phyloP scores from a whole-genome alignment of 92 coral and sea anemone genomes.

The Virgularia gustaviana region DNA sequence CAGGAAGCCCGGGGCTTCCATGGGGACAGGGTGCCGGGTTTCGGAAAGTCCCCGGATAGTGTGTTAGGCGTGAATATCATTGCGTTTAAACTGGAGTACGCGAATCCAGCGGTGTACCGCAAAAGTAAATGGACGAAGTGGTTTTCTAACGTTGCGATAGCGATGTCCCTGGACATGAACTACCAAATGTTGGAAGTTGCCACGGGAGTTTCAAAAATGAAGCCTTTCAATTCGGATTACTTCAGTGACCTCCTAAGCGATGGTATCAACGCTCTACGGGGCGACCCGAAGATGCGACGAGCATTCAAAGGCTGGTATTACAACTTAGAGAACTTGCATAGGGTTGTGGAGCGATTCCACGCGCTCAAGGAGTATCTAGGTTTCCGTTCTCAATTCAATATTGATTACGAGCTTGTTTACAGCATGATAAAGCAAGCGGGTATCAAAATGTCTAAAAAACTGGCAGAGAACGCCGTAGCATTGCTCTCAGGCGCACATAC shows the following conservation, averaged over 20 bases:
- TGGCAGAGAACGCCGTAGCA: constrained; percentile 12
- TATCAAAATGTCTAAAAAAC: neutral
- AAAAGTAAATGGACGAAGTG: neutral
- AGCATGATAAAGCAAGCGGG: neutral
- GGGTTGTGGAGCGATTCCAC: too few relatives aligned
- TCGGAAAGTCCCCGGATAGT: constrained; percentile 59
- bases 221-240: constrained; percentile 46
- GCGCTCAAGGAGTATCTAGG: neutral
- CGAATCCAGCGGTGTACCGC: constrained; percentile 51
- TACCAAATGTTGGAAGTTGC: constrained; percentile 48
- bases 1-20: constrained; percentile 15
- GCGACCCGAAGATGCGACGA: neutral
- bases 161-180: neutral
- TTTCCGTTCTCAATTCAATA: constrained; percentile 21
- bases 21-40: constrained; percentile 29
- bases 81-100: constrained; percentile 66
- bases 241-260: constrained; percentile 31
- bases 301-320: too few relatives aligned
- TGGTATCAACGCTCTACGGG: too few relatives aligned
- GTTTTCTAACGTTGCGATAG: neutral
- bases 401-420: constrained; percentile 9
- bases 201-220: constrained; percentile 47
- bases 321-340: too few relatives aligned
- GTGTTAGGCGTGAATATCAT: constrained; percentile 67
- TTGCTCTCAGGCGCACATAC: constrained; percentile 10